Evolutionary conservation across 2,113 vertebrate species (phyloP), one percentile per base, ranked within the genome.

Genomic region (Pedetes capensis): DNA sequence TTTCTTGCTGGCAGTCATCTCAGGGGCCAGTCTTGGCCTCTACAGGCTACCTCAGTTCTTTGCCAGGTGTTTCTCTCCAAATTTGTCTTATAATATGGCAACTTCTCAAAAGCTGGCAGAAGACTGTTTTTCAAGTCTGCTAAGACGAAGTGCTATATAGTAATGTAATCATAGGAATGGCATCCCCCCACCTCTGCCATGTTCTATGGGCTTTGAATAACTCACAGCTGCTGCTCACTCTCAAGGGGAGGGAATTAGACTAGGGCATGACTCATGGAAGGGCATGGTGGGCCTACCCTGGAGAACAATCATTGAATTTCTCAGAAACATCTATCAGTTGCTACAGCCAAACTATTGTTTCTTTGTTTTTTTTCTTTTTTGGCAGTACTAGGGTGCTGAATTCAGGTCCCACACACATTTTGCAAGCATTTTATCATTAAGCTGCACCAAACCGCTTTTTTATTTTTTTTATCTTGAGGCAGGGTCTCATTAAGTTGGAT

Each of bases 11-110:
- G 27, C n/a, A 59, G 2, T 92, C 53, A 69, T 9, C 27, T 27
- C 0, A 10, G 51, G 0, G 1, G 2, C 3, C 2, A 5, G 17
- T 47, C 18, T 61, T 4, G 49, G 5, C 34, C 61, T 49, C 4
- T 37, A 39, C 1, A 57, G 1, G 29, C 8, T 3, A 0, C 13
- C 34, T 64, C 32, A 27, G 51, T 32, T 61, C 63, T 22, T 80
- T n/a, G 1, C 17, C 8, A 22, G 71, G 44, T 61, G 3, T 47
- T 22, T n/a, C 20, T 29, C 18, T 42, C 37, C 39, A 12, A n/a
- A 34, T 51, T 9, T 8, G 2, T 91, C 17, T 69, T 42, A 25
- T 22, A 2, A 14, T 6, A 59, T 18, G 16, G 20, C 1, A 51
- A 20, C 61, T 92, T 63, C 68, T 64, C 63, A 47, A 68, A 76